phyloP scores from a whole-genome alignment of 2,113 vertebrate genomes.

The Pseudorhombus dupliciocellatus region DNA sequence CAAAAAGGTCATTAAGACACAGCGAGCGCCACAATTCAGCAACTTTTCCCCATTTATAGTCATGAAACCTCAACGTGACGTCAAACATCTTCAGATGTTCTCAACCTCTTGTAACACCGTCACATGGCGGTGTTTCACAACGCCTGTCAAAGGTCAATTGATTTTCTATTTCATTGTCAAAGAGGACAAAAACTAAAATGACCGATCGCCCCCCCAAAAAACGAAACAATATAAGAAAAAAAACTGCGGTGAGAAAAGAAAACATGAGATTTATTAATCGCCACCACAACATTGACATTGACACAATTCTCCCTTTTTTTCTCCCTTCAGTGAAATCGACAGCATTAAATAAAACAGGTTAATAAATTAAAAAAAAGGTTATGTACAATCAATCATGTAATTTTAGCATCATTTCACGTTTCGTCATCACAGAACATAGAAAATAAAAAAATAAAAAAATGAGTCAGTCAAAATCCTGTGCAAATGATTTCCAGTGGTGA shows the following conservation, averaged over 20 bases:
- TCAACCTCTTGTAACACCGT: neutral
- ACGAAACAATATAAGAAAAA: neutral
- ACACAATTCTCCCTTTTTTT: constrained; percentile 74
- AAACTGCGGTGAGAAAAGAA: constrained; percentile 50
- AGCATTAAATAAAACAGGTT: constrained; percentile 69
- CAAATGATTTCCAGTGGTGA: constrained; percentile 45
- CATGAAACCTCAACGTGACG: neutral
- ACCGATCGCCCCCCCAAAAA: no score
- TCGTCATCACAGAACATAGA: constrained; percentile 37
- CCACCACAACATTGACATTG: constrained; percentile 68
- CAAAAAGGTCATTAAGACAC: neutral
- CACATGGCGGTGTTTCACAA: neutral
- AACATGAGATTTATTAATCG: constrained; percentile 77
- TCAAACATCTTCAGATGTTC: neutral
- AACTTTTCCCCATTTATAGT: neutral
- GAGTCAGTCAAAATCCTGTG: constrained; percentile 43
- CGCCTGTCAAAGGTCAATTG: neutral
- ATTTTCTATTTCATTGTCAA: no score
- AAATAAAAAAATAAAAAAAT: constrained; percentile 51
- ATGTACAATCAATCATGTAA: constrained; percentile 73
- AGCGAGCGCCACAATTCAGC: neutral
- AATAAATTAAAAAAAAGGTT: constrained; percentile 79
- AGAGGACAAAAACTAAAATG: no score
- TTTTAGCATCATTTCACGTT: constrained; percentile 20
- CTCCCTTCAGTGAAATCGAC: constrained; percentile 69